These are phyloP conservation scores for Bombus ignitus DNA, from an alignment of 1,140 invertebrate genomes.

Conservation along the genomic window DNA sequence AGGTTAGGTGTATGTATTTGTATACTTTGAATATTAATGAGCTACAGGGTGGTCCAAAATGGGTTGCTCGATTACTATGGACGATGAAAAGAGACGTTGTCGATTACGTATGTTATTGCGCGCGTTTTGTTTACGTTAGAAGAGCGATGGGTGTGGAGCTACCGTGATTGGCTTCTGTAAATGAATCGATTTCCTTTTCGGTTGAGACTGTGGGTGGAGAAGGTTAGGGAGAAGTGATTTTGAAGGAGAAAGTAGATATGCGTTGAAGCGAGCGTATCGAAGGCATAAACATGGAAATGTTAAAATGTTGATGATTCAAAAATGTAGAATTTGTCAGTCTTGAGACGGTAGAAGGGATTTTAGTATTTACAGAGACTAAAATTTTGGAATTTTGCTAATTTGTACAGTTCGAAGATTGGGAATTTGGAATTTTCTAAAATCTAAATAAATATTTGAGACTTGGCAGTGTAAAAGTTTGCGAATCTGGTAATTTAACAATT, in stretches of 20 bases:
- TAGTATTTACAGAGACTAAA: background rate
- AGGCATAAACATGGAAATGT: background rate
- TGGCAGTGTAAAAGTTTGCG: background rate
- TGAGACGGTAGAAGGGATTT: background rate
- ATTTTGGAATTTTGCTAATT: background rate
- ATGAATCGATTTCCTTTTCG: background rate
- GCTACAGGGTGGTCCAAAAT: constrained; percentile 62
- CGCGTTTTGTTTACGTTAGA: background rate
- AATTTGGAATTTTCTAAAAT: background rate
- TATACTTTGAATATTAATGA: constrained; percentile 67
- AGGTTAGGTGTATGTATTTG: constrained; percentile 28
- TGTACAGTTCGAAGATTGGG: too few species aligned
- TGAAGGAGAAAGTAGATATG: background rate
- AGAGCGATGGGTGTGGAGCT: background rate
- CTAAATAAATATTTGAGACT: background rate
- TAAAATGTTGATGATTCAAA: background rate
- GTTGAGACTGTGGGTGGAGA: background rate
- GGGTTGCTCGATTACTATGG: constrained; percentile 2
- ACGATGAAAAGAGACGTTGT: background rate
- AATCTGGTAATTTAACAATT: background rate
- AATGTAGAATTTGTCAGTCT: background rate
- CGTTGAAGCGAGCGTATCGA: background rate
- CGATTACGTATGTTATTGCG: background rate
- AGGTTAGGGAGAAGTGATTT: background rate
- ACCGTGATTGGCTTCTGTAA: background rate